A percentile compares a stretch with the other conserved stretches of the same genome.
phyloP scores from a whole-genome alignment of 2,797 vertebrate genomes.

The Tauraco hartlaubi region DNA sequence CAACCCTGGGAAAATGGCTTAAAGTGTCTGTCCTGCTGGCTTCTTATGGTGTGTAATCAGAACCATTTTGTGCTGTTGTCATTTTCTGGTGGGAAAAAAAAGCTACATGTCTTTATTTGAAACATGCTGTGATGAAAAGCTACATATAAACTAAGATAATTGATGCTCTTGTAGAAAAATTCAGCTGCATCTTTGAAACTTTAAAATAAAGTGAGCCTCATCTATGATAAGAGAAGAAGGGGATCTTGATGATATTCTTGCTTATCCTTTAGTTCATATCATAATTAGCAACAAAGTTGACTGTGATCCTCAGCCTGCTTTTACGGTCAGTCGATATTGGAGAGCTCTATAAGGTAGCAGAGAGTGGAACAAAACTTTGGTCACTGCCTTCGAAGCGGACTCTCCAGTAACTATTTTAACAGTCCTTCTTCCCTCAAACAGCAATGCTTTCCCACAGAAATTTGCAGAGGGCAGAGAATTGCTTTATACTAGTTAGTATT shows the following conservation, averaged over 20 bases:
- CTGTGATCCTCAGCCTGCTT: not conserved
- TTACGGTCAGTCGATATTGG: not conserved
- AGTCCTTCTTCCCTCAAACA: not conserved
- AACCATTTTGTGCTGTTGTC: not conserved
- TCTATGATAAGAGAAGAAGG: not conserved
- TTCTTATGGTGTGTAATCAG: not conserved
- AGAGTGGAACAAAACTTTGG: not conserved
- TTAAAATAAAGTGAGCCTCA: not conserved
- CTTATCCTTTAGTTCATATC: not conserved
- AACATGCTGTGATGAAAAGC: not conserved
- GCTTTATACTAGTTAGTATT: not conserved
- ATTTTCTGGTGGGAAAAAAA: not conserved
- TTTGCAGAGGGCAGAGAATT: not conserved
- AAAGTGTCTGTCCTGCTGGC: not conserved
- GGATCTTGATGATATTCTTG: not conserved
- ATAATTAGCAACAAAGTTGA: not conserved
- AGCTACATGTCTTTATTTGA: not conserved
- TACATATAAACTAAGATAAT: not conserved
- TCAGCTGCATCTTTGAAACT: not conserved
- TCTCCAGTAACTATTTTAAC: not conserved
- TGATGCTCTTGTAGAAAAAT: not conserved
- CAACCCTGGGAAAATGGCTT: not conserved
- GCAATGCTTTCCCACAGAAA: not conserved
- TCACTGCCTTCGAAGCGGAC: not conserved
- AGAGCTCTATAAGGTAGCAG: not conserved